Evolutionary conservation across 2,797 vertebrate genomes (phyloP), one percentile per base, ranked within the genome.

Genomic region (Margarornis squamiger): DNA sequence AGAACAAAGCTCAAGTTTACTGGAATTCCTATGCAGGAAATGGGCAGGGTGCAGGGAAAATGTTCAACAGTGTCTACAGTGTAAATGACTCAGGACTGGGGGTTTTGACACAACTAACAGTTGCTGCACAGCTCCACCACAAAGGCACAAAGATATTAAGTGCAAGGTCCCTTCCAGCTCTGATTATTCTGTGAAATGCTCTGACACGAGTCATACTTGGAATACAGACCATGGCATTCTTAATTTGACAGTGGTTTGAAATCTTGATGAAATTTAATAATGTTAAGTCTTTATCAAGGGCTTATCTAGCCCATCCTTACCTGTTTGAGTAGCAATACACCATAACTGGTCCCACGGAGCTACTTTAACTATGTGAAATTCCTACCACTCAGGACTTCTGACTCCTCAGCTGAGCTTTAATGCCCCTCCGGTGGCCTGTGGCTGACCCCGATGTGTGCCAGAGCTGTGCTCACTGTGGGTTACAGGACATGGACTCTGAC

Each of bases 1-100:
- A 77, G 71, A 75, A 88, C 67, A 83, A 89, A 93, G 52, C 81
- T 61, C 71, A 75, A 57, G 38, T 90, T 93, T 77, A 86, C 85
- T 75, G 65, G 54, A 86, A 86, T 90, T 80, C 58, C 90, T 62
- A 19, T 6, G 43, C 7, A 51, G 86, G 71, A 38, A 61, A 39
- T 9, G 62, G 41, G 75, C 19, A 83, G 49, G 34, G 49, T 45
- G 72, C 17, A 83, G 57, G 38, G 46, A 66, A 92, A 88, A 86
- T 1, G 19, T 43, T 84, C 70, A 57, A 32, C 30, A 54, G 36
- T 27, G 62, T 61, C 75, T 63, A 23, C 46, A 74, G 61, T 1
- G 3, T 12, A 88, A 59, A 1, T n/a, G 22, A 80, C 30, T 77
- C 2, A 1, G 26, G 46, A 90, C 2, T 19, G 7, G 2, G 5